Percentiles rank a stretch among this genome's conserved stretches.
Evolutionary conservation across 2,797 vertebrate species (phyloP).

Genomic region (Gila robusta): DNA sequence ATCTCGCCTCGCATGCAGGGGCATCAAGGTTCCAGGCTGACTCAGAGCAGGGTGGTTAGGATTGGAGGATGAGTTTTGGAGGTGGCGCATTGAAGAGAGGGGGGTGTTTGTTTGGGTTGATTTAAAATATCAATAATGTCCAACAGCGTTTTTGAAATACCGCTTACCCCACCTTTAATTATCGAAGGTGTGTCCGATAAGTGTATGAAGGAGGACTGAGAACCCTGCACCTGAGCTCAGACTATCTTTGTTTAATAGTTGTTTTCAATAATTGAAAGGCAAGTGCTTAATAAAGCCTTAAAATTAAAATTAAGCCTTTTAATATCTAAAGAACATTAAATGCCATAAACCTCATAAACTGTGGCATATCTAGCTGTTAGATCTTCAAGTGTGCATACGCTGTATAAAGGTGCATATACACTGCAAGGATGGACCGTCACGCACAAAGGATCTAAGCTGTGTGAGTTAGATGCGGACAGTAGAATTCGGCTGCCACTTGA

Average conservation of each 20-base stretch:
- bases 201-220: background rate
- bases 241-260: conserved; percentile 3
- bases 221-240: background rate
- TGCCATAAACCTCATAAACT: background rate
- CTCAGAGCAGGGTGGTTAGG: too few relatives aligned
- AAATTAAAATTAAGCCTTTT: background rate
- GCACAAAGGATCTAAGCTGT: background rate
- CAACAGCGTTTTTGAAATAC: too few relatives aligned
- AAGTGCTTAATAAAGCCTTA: background rate
- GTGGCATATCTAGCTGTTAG: background rate
- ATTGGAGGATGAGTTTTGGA: too few relatives aligned
- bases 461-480: background rate
- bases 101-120: too few relatives aligned
- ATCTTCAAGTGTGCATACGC: background rate
- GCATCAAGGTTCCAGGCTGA: too few relatives aligned
- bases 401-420: background rate
- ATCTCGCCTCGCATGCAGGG: too few relatives aligned
- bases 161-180: background rate
- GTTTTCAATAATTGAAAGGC: background rate
- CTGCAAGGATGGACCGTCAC: too few relatives aligned
- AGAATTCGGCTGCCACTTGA: background rate
- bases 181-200: background rate
- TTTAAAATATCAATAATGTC: too few relatives aligned
- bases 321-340: background rate
- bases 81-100: too few relatives aligned